Base-by-base conservation (phyloP, 2,113 vertebrate species). In the Dasyurus viverrinus region DNA sequence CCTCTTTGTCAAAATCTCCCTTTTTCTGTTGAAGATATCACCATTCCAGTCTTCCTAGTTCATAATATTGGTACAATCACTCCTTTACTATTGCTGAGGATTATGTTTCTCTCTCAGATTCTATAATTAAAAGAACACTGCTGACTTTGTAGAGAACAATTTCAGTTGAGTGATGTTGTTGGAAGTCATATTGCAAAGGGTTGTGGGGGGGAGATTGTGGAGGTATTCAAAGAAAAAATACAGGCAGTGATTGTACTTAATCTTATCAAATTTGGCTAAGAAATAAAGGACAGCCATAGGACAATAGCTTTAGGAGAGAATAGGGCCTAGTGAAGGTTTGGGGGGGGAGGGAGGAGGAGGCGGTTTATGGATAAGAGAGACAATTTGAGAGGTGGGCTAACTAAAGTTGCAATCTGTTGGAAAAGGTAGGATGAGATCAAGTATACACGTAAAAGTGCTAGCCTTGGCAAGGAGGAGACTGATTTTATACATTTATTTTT, bases 321-420 rank as follows among this genome's bases (percentile, higher is more conserved):
- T 19, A 14, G 27, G 57, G 3, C 30, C 57, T 36, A 12, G 2
- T 76, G 36, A 76, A 2, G 60, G 16, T 12, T 76, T 19, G 24
- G 4, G n/a, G 48, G 48, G 6, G 2, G 48, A 0, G 30, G 14
- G n/a, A n/a, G n/a, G n/a, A n/a, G n/a, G n/a, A n/a, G n/a, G 2
- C n/a, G 16, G 23, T 60, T 60, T 76, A 76, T 76, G 60, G 60
- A n/a, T n/a, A 16, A 76, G 4, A 30, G 36, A n/a, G 12, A 76
- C 30, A 30, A 68, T 68, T 68, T 36, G 57, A 68, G 30, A 68
- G 2, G 25, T 7, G 25, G 26, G 9, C 8, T 27, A 1, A 36
- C 57, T 68, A 3, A 36, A 1, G 60, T n/a, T 68, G 60, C 60
- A 68, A 68, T 68, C 60, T 68, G 14, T n/a, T 76, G 60, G 36